A percentile compares a stretch with the other conserved stretches of the same genome.
Conservation (phyloP, 2,888 invertebrate species). For the Ennomos fuscantarius region DNA sequence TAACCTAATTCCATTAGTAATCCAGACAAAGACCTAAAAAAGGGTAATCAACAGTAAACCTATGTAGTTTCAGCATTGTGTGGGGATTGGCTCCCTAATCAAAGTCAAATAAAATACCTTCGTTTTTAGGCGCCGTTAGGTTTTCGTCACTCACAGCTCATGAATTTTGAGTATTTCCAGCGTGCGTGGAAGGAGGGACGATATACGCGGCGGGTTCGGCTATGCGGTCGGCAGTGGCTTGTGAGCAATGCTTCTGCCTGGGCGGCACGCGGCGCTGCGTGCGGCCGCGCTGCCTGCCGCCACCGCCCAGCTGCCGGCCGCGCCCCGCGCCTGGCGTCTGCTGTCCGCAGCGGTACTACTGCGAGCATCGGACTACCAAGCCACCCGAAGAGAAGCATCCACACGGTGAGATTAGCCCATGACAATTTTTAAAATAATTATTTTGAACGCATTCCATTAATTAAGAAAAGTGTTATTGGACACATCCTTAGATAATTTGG, state of each 20-base stretch:
- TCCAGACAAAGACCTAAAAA: too few species aligned
- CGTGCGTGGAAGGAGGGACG: constrained; percentile 89
- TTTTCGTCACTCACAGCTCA: constrained; percentile 40
- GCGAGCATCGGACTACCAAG: constrained; percentile 51
- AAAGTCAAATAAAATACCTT: too few species aligned
- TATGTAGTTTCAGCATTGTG: too few species aligned
- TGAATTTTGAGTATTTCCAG: constrained; percentile 75
- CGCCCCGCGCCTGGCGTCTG: constrained; percentile 87
- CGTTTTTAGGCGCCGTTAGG: not conserved
- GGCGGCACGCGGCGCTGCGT: constrained; percentile 90
- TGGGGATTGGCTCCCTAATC: too few species aligned
- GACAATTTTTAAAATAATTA: too few species aligned
- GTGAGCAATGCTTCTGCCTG: constrained; percentile 95
- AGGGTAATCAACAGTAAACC: too few species aligned
- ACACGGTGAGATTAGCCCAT: constrained; percentile 60
- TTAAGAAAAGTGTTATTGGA: too few species aligned
- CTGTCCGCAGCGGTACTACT: constrained; percentile 93
- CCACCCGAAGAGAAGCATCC: constrained; percentile 48
- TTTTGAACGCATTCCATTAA: too few species aligned
- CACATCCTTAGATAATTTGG: too few species aligned
- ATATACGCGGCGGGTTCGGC: constrained; percentile 93
- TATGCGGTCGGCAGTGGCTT: constrained; percentile 91
- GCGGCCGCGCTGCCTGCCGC: constrained; percentile 91
- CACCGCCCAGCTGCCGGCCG: constrained; percentile 89
- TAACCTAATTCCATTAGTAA: not conserved